Evolutionary conservation across 2,888 invertebrate species (phyloP).

Genomic region (Linyphia triangularis): DNA sequence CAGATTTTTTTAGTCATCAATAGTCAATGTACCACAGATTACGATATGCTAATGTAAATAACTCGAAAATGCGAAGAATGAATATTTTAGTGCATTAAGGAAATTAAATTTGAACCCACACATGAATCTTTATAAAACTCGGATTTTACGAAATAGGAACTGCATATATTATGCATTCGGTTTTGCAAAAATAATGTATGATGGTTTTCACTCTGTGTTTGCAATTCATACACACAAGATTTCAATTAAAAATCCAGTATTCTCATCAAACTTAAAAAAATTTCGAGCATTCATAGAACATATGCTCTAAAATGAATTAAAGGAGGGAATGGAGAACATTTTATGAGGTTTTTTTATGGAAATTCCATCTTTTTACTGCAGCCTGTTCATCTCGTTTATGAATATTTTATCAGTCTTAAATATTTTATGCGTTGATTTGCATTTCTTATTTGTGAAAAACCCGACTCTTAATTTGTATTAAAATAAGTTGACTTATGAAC

Average conservation of each 20-base stretch:
- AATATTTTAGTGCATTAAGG: too few species aligned
- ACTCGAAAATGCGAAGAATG: too few species aligned
- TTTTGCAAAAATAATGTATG: too few species aligned
- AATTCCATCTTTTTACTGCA: not conserved
- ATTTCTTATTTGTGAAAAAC: conserved; percentile 31
- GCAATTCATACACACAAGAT: not conserved
- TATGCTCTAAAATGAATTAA: not conserved
- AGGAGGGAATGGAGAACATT: not conserved
- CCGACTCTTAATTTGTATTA: not conserved
- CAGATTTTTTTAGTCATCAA: too few species aligned
- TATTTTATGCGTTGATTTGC: conserved; percentile 51
- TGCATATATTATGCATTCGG: too few species aligned
- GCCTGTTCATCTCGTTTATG: not conserved
- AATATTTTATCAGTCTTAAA: conserved; percentile 61
- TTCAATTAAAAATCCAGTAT: not conserved
- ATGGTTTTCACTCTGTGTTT: not conserved
- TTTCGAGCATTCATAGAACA: not conserved
- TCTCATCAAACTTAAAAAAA: not conserved
- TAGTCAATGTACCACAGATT: too few species aligned
- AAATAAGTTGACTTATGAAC: not conserved
- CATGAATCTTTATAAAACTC: too few species aligned
- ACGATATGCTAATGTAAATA: too few species aligned
- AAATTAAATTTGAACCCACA: too few species aligned
- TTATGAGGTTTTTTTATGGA: not conserved
- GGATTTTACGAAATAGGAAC: too few species aligned